Evolutionary conservation across 2,797 vertebrate species (phyloP).

Genomic region (Phrynocephalus guinanensis): DNA sequence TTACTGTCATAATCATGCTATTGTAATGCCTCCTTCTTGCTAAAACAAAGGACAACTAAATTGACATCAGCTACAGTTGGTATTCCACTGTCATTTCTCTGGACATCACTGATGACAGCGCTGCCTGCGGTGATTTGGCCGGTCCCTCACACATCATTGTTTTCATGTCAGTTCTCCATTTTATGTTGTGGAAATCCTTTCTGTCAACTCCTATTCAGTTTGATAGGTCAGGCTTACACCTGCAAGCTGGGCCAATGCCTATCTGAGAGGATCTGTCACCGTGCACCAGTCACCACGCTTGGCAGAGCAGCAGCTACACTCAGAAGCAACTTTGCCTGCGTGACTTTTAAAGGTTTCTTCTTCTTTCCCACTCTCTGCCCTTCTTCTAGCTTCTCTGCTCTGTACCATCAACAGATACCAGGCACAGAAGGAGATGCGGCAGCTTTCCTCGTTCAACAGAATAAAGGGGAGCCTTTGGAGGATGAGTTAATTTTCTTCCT

Average conservation of each 20-base stretch:
- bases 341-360: constrained; percentile 63
- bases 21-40: constrained; percentile 47
- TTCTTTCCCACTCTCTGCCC: rapidly evolving
- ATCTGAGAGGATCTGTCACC: constrained; percentile 76
- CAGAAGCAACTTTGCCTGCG: constrained; percentile 59
- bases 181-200: constrained; percentile 72
- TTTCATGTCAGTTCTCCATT: constrained; percentile 72
- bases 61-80: constrained; percentile 76
- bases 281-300: constrained; percentile 68
- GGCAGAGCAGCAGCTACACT: constrained; percentile 61
- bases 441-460: constrained; percentile 33
- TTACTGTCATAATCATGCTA: not conserved
- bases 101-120: constrained; percentile 76
- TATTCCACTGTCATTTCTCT: constrained; percentile 69
- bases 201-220: constrained; percentile 80
- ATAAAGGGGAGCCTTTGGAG: constrained; percentile 39
- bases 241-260: constrained; percentile 69
- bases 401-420: not conserved
- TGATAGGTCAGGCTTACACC: constrained; percentile 77
- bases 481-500: constrained; percentile 52
- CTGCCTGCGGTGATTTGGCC: constrained; percentile 64
- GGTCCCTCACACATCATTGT: constrained; percentile 73
- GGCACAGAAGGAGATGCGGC: constrained; percentile 52
- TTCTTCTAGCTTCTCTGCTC: not conserved
- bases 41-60: constrained; percentile 70